Conservation (phyloP, 64 coral and sea anemone species). For the Stylophora pistillata region DNA sequence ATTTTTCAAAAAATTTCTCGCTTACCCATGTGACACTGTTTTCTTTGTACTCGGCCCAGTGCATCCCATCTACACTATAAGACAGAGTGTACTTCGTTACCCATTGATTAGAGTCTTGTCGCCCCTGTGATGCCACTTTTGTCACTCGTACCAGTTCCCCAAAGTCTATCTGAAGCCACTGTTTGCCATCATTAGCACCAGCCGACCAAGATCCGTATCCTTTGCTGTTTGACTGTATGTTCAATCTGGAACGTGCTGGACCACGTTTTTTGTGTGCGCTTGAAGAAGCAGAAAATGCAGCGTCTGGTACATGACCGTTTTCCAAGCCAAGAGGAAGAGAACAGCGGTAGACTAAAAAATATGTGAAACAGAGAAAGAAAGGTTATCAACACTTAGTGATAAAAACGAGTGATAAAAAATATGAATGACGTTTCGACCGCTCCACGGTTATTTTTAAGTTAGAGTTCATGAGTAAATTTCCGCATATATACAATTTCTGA, state of each 20-base stretch:
- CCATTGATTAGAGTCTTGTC: background rate
- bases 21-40: slow-evolving; percentile 30
- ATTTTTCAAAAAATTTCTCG: no score
- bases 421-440: no score
- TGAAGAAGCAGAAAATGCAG: slow-evolving; percentile 27
- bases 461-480: no score
- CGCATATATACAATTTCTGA: no score
- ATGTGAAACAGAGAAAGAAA: background rate
- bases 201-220: background rate
- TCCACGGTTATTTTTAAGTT: no score
- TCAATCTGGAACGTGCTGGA: background rate
- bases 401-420: no score
- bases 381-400: no score
- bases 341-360: slow-evolving; percentile 4
- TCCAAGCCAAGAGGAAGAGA: slow-evolving; percentile 26
- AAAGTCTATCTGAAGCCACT: slow-evolving; percentile 34
- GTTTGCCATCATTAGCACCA: background rate
- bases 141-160: slow-evolving; percentile 20
- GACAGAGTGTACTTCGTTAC: slow-evolving; percentile 28
- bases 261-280: background rate
- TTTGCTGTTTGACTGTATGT: slow-evolving; percentile 5
- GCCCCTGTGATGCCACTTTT: slow-evolving; percentile 21
- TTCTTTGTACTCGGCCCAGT: slow-evolving; percentile 33
- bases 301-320: slow-evolving; percentile 30
- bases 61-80: slow-evolving; percentile 13